Evolutionary conservation across 2,888 invertebrate species (phyloP).

Genomic region (Perdita meconis): DNA sequence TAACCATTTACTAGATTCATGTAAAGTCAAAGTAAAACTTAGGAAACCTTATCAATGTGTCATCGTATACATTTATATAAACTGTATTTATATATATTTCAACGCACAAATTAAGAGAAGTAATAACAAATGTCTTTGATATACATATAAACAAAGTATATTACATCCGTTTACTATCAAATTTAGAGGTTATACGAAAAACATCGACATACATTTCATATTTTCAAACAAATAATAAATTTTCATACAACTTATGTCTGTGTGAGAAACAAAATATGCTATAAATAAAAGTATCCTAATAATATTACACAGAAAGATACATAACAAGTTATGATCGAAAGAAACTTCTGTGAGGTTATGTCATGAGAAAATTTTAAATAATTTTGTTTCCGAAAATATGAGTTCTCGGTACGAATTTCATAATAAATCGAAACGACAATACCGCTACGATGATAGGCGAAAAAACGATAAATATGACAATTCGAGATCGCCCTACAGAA

Average conservation of each 20-base stretch:
- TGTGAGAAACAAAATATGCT: not conserved
- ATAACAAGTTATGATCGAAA: too few relatives aligned
- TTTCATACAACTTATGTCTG: not conserved
- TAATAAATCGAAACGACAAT: slow-evolving; percentile 26
- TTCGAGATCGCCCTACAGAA: slow-evolving; percentile 5
- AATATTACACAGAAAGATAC: not conserved
- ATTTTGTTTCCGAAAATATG: slow-evolving; percentile 21
- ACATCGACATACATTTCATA: not conserved
- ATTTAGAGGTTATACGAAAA: not conserved
- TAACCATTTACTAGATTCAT: too few relatives aligned
- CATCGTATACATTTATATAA: not conserved
- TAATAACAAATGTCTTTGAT: not conserved
- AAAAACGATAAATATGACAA: slow-evolving; percentile 17
- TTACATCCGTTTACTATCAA: not conserved
- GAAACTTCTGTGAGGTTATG: slow-evolving; percentile 35
- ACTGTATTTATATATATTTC: not conserved
- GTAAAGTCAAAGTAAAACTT: too few relatives aligned
- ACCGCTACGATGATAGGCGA: slow-evolving; percentile 15
- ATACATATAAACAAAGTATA: not conserved
- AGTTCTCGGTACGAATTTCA: slow-evolving; percentile 21
- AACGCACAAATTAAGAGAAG: not conserved
- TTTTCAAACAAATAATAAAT: not conserved
- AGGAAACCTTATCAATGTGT: not conserved
- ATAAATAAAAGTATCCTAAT: slow-evolving; percentile 1
- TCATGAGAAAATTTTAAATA: not conserved